Conservation (phyloP, 1,140 invertebrate species). For the Drosophila carrolli region DNA sequence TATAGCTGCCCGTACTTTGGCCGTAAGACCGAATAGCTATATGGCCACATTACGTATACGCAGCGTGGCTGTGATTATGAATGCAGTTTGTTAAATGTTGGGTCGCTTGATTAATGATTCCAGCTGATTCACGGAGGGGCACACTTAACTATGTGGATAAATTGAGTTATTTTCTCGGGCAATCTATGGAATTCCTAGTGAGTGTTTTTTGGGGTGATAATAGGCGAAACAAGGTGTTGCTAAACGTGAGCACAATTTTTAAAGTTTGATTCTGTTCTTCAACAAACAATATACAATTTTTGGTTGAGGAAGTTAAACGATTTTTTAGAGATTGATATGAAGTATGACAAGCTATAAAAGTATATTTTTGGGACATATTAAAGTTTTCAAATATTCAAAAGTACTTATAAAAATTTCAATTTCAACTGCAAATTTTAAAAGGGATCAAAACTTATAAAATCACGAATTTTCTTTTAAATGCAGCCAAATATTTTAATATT, state of each 20-base stretch:
- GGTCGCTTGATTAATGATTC: slow-evolving; percentile 36
- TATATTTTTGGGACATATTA: not conserved
- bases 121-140: slow-evolving; percentile 10
- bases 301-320: not conserved
- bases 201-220: not conserved
- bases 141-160: slow-evolving; percentile 28
- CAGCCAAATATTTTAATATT: no score
- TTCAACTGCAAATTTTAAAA: no score
- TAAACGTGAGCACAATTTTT: not conserved
- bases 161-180: slow-evolving; percentile 35
- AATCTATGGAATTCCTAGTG: not conserved
- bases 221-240: not conserved
- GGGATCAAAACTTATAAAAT: no score
- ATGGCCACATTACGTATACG: slow-evolving; percentile 64
- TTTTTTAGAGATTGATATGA: not conserved
- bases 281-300: no score
- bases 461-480: no score
- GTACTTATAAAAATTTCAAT: no score
- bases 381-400: no score
- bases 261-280: not conserved
- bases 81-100: slow-evolving; percentile 28
- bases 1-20: slow-evolving; percentile 16
- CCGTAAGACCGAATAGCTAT: slow-evolving; percentile 2
- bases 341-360: no score
- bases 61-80: slow-evolving; percentile 39